phyloP scores from a whole-genome alignment of 2,888 invertebrate genomes.

The Cartodere bifasciata region DNA sequence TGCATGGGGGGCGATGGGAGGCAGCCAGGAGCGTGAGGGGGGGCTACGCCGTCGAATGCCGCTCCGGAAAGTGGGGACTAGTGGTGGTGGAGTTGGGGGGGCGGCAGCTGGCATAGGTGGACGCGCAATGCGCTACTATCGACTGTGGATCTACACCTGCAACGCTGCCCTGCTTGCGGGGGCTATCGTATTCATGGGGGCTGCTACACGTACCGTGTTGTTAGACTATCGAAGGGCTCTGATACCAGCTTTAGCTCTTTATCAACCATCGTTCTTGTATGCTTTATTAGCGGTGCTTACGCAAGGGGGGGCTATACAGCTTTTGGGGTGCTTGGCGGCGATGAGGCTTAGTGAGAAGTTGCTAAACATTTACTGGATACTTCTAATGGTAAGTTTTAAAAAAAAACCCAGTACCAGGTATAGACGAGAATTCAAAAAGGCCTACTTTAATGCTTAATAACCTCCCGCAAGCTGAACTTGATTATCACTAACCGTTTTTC shows the following conservation, averaged over 20 bases:
- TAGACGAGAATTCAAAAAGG: no score
- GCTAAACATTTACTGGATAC: constrained; percentile 73
- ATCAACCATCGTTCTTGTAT: constrained; percentile 68
- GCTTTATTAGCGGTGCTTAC: constrained; percentile 70
- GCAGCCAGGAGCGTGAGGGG: constrained; percentile 33
- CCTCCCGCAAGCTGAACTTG: no score
- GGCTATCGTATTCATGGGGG: constrained; percentile 67
- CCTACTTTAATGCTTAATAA: no score
- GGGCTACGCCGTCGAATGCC: constrained; percentile 37
- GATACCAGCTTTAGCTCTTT: constrained; percentile 60
- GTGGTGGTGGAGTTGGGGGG: constrained; percentile 43
- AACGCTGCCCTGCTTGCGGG: constrained; percentile 76
- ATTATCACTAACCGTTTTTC: no score
- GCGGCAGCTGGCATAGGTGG: constrained; percentile 30
- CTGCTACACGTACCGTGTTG: constrained; percentile 56
- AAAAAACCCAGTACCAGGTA: no score
- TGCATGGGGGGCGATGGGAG: constrained; percentile 41
- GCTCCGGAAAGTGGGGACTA: constrained; percentile 39
- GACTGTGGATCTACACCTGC: constrained; percentile 88
- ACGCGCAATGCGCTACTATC: constrained; percentile 64
- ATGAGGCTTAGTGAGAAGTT: constrained; percentile 66
- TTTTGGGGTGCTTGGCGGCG: constrained; percentile 73
- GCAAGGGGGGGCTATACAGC: constrained; percentile 52
- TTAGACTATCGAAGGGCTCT: constrained; percentile 59
- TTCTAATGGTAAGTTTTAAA: no score